Percentiles rank a stretch among this genome's conserved stretches.
Evolutionary conservation across 1,140 invertebrate species (phyloP).

Genomic region (Stegodyphus mimosarum): DNA sequence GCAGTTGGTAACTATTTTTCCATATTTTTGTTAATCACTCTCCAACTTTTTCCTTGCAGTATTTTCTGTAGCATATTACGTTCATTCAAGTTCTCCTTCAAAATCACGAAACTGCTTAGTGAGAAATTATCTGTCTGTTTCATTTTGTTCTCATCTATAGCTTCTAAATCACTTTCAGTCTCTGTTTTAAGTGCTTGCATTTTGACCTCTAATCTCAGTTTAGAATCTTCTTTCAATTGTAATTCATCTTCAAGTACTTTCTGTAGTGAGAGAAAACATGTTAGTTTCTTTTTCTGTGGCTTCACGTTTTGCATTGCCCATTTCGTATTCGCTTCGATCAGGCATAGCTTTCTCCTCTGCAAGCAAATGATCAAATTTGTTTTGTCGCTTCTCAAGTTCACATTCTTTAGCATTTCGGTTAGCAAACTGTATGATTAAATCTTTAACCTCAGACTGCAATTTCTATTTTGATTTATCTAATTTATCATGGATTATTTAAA

Average conservation of each 20-base stretch:
- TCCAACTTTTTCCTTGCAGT: no score
- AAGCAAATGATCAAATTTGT: conserved; percentile 96
- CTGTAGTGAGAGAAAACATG: conserved; percentile 88
- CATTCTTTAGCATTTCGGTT: conserved; percentile 84
- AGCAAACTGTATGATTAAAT: conserved; percentile 80
- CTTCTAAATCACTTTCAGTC: conserved; percentile 90
- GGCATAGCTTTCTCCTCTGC: conserved; percentile 88
- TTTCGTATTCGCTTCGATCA: conserved; percentile 82
- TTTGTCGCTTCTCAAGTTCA: conserved; percentile 96
- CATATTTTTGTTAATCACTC: no score
- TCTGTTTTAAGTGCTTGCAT: conserved; percentile 96
- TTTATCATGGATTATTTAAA: no score
- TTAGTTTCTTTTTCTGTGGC: conserved; percentile 96
- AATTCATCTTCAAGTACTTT: conserved; percentile 98
- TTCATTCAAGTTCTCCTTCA: no score
- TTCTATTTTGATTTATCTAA: no score
- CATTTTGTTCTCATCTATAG: conserved; percentile 94
- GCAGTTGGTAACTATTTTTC: no score
- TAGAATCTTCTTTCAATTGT: conserved; percentile 96
- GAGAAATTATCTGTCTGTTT: conserved; percentile 92
- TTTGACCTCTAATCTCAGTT: conserved; percentile 95
- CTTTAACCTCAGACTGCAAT: conserved; percentile 66
- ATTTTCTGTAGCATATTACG: no score
- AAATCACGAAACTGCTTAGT: no score
- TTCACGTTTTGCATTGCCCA: conserved; percentile 93